These are phyloP conservation scores for Malurus cyaneus DNA, from an alignment of 2,113 vertebrate genomes.

Conservation along the genomic window DNA sequence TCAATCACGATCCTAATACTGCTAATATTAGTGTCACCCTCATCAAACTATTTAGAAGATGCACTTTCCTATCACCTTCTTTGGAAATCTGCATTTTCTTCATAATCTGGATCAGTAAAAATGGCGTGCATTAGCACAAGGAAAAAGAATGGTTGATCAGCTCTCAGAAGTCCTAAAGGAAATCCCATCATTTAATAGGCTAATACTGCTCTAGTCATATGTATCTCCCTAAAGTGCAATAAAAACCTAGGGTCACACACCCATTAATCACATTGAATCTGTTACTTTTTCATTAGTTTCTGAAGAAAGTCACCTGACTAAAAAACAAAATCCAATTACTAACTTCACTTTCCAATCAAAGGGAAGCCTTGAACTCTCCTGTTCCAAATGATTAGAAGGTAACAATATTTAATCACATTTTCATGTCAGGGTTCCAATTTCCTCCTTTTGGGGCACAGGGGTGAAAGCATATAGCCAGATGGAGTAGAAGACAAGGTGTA, in stretches of 20 bases:
- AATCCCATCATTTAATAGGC: background rate
- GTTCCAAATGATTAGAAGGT: background rate
- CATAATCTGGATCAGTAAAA: background rate
- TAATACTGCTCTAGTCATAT: background rate
- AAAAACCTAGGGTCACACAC: background rate
- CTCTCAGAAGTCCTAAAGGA: background rate
- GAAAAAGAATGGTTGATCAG: background rate
- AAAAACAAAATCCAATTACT: background rate
- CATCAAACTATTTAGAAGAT: background rate
- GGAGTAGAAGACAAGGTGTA: background rate
- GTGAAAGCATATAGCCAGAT: background rate
- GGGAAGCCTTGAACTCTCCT: background rate
- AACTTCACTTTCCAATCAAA: background rate
- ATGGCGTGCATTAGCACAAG: background rate
- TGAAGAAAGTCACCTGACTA: background rate
- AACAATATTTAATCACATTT: background rate
- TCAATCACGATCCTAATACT: background rate
- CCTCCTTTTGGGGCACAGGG: background rate
- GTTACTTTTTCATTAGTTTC: background rate
- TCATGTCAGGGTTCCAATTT: background rate
- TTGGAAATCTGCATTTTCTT: background rate
- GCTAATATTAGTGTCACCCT: background rate
- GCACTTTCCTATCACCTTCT: background rate
- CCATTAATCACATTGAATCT: background rate
- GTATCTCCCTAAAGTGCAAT: background rate